phyloP scores from a whole-genome alignment of 2,797 vertebrate genomes.

The Myotis vivesi region DNA sequence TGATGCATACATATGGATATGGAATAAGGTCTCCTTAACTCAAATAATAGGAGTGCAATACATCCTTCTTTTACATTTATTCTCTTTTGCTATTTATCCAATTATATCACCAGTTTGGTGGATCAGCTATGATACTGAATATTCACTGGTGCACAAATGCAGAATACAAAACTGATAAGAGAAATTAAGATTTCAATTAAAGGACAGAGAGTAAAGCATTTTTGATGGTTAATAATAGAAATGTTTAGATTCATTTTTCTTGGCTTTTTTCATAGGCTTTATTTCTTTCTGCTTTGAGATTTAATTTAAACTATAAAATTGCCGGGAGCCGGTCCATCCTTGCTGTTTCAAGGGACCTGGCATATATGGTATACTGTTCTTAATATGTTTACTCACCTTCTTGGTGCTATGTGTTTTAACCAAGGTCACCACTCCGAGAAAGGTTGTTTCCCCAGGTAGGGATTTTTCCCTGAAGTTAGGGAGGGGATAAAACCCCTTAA shows the following conservation, averaged over 20 bases:
- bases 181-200: constrained; percentile 53
- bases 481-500: too few species aligned
- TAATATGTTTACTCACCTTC: too few species aligned
- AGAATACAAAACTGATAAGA: constrained; percentile 41
- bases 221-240: constrained; percentile 32
- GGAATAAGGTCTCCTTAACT: background rate
- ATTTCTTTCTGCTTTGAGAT: constrained; percentile 25
- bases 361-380: too few species aligned
- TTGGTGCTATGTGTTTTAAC: too few species aligned
- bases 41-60: background rate
- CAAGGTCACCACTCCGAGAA: too few species aligned
- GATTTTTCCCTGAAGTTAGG: too few species aligned
- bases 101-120: background rate
- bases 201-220: constrained; percentile 32
- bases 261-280: constrained; percentile 37
- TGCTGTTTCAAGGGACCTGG: too few species aligned
- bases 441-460: too few species aligned
- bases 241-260: constrained; percentile 21
- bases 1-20: background rate
- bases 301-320: constrained; percentile 56
- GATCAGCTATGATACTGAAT: constrained; percentile 20
- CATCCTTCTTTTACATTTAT: constrained; percentile 6
- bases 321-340: too few species aligned
- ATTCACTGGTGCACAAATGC: background rate
- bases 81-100: constrained; percentile 5